A percentile compares a stretch with the other conserved stretches of the same genome.
These are phyloP conservation scores for Brachypodius melanocephalos DNA, from an alignment of 2,113 vertebrate genomes.

Conservation along the genomic window DNA sequence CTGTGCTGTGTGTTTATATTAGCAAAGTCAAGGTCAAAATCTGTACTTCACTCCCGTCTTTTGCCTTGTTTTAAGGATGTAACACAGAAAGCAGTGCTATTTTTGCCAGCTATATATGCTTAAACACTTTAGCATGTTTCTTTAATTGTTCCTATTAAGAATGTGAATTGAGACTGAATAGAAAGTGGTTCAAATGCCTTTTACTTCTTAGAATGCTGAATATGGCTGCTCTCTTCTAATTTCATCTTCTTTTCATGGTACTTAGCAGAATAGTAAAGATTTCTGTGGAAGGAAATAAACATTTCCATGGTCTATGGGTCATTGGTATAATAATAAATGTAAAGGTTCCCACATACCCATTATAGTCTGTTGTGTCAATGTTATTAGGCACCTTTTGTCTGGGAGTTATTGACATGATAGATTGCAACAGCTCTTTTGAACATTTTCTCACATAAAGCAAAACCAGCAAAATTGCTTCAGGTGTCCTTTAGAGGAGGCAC, in stretches of 20 bases:
- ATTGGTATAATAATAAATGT: constrained; percentile 22
- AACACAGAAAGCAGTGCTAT: neutral
- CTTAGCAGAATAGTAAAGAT: constrained; percentile 9
- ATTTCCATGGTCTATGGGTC: constrained; percentile 2
- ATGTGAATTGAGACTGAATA: neutral
- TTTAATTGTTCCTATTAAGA: neutral
- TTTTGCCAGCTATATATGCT: neutral
- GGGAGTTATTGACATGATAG: constrained; percentile 38
- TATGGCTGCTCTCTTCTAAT: neutral
- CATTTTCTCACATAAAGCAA: constrained; percentile 41
- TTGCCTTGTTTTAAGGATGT: neutral
- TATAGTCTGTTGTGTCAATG: constrained; percentile 35
- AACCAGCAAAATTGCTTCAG: constrained; percentile 25
- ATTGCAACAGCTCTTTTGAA: constrained; percentile 42
- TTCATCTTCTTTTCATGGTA: neutral
- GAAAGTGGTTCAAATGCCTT: neutral
- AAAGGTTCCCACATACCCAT: neutral
- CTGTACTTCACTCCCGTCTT: neutral
- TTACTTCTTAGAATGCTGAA: neutral
- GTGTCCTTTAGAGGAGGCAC: constrained; percentile 23
- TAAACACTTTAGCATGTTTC: neutral
- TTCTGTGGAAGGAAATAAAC: neutral
- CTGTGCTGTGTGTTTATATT: neutral
- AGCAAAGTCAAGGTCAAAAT: constrained; percentile 41
- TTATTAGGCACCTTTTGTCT: constrained; percentile 40